Base-by-base conservation (phyloP, 2,888 invertebrate genomes). In the Alsophila aescularia region DNA sequence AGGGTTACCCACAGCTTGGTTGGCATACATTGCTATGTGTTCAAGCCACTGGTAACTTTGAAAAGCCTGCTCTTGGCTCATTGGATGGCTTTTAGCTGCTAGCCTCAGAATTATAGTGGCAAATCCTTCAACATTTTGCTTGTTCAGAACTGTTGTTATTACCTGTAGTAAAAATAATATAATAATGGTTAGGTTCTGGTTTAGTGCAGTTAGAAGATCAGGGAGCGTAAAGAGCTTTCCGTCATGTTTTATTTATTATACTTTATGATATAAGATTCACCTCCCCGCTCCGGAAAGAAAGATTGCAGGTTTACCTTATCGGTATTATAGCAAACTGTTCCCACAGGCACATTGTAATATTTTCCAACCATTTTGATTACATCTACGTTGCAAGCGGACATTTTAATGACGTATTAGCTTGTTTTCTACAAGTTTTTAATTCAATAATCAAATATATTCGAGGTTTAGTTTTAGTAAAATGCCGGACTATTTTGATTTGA, bases 1-100 rank as follows among this genome's bases (percentile, higher is more conserved):
- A 24, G 90, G 73, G 63, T 85, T 87, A 9, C 57, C 60, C 1
- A 83, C 85, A 7, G 91, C 92, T 70, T 93, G 92, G 69, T 92
- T 92, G 2, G 88, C 83, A 73, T 92, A 93, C 76, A 92, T 82
- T 1, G 93, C 90, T 3, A 94, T 88, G 72, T 94, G 93, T 72
- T 95, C 95, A 27, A 95, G 78, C 95, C 95, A 95, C 66, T 95
- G 95, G 56, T 93, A 93, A 16, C 92, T 83, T 16, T 90, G 80
- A 2, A 92, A 73, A 51, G 62, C 70, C 55, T 90, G 88, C 58
- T 92, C 88, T 35, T 83, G 79, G 52, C 80, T 92, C 64, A 87
- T 75, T 9, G 60, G 60, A 13, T 84, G 84, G 37, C 87, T 92
- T 68, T 91, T 90, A 0, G 79, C 76, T 0, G 89, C 88, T 58